Evolutionary conservation across 2,888 invertebrate species (phyloP), one percentile per base, ranked within the genome.

Genomic region (Omphaloscelis lunosa): DNA sequence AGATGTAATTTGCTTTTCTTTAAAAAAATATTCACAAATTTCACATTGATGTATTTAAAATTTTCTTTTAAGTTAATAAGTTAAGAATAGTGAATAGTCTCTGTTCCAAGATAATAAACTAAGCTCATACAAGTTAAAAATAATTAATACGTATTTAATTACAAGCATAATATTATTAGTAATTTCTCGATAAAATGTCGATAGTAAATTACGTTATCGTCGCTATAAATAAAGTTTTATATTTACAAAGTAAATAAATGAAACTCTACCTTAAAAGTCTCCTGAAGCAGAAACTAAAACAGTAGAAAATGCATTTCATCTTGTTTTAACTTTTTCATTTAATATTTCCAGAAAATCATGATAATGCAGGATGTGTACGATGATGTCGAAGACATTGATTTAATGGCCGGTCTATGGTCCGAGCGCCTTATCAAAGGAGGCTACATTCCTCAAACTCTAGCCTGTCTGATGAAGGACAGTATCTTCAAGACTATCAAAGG

Each of bases 351-450:
- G 94, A 87, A 84, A 80, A 74, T 94, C 12, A 87, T 87, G 58
- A 51, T 87, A 0, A 79, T 94, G 23, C 85, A 88, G 72, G 89
- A 90, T 11, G 74, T 89, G 5, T 94, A 94, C 75, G 80, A 89
- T 6, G 97, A 98, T 92, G 98, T 98, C 2, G 97, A 97, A 85
- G 99, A 99, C 93, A 98, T 99, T 75, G 99, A 99, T 94, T 95
- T 99, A 51, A 98, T 98, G 97, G 98, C 98, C 48, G 99, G 98
- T 29, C 98, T 98, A 59, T 98, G 99, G 77, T 98, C 98, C 0
- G 99, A 99, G 92, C 97, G 97, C 77, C 98, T 98, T 0, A 95
- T 98, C 69, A 97, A 98, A 3, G 98, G 98, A 61, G 98, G 98
- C 72, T 97, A 98, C 97, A 97, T 98, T 41, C 99, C 99, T 23